Percentiles rank a stretch among this genome's conserved stretches.
Conservation (phyloP, 2,888 invertebrate genomes). For the Drosophila demipolita region DNA sequence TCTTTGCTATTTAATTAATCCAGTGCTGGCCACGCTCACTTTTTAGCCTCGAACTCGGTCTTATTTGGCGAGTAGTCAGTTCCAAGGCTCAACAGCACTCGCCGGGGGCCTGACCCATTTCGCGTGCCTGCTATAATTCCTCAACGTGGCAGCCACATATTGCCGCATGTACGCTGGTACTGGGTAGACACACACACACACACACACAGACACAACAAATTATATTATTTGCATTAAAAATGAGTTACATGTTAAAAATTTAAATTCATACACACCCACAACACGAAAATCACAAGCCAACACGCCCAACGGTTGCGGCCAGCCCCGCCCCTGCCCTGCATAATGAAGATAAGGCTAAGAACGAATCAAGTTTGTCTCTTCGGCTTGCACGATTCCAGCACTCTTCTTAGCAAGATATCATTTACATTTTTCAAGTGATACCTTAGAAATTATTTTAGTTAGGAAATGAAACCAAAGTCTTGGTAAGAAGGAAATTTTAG, state of each 20-base stretch:
- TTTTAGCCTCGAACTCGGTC: slow-evolving; percentile 32
- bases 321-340: slow-evolving; percentile 10
- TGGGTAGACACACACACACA: background rate
- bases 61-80: slow-evolving; percentile 3
- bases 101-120: slow-evolving; percentile 70
- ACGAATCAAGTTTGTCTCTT: slow-evolving; percentile 43
- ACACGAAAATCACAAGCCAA: slow-evolving; percentile 34
- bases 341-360: slow-evolving; percentile 45
- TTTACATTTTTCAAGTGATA: background rate
- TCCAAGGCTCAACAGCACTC: slow-evolving; percentile 1
- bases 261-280: slow-evolving; percentile 76
- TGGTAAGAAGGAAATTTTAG: background rate
- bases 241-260: slow-evolving; percentile 79
- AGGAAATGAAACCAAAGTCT: no score
- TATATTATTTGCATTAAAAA: slow-evolving; percentile 80
- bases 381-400: slow-evolving; percentile 10
- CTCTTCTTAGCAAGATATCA: background rate
- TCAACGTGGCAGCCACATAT: slow-evolving; percentile 35
- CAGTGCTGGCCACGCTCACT: slow-evolving; percentile 61
- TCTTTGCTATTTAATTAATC: slow-evolving; percentile 61
- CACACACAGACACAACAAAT: slow-evolving; percentile 26
- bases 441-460: background rate
- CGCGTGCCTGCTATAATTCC: slow-evolving; percentile 50
- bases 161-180: slow-evolving; percentile 26
- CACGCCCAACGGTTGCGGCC: slow-evolving; percentile 41